These are phyloP conservation scores for Microcebus ravelobensis DNA, from an alignment of 2,113 vertebrate genomes.

Conservation along the genomic window DNA sequence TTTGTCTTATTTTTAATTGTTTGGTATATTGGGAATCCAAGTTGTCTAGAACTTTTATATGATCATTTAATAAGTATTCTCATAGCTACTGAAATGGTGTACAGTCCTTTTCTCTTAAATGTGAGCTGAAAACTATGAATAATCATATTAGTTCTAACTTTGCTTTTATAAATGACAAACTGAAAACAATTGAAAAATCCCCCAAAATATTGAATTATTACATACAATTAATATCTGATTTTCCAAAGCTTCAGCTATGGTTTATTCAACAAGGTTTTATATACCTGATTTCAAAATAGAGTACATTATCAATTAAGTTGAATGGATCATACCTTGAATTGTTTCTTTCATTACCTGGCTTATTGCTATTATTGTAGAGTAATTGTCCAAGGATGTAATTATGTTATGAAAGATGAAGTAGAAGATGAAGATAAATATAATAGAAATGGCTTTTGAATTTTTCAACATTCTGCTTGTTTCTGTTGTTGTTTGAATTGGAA, in stretches of 20 bases:
- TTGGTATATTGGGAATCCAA: not conserved
- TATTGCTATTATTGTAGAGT: not conserved
- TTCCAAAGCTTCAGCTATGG: not conserved
- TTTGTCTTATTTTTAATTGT: not conserved
- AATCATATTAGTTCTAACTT: not conserved
- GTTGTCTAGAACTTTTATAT: not conserved
- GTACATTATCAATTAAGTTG: not conserved
- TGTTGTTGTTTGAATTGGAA: not conserved
- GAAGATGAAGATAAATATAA: not conserved
- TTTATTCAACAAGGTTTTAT: not conserved
- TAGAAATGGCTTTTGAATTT: slow-evolving; percentile 1
- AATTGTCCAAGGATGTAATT: not conserved
- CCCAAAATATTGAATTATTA: not conserved
- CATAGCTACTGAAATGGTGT: not conserved
- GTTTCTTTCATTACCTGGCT: not conserved
- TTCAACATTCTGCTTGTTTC: not conserved
- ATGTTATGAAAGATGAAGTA: not conserved
- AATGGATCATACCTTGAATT: not conserved
- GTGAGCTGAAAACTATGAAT: not conserved
- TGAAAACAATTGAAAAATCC: not conserved
- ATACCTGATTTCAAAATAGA: not conserved
- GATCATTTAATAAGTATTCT: not conserved
- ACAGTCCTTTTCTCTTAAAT: not conserved
- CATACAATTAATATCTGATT: not conserved
- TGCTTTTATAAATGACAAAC: slow-evolving; percentile 5